A percentile compares a stretch with the other conserved stretches of the same genome.
Conservation (phyloP, 2,888 invertebrate genomes). For the Chloroclysta siterata region DNA sequence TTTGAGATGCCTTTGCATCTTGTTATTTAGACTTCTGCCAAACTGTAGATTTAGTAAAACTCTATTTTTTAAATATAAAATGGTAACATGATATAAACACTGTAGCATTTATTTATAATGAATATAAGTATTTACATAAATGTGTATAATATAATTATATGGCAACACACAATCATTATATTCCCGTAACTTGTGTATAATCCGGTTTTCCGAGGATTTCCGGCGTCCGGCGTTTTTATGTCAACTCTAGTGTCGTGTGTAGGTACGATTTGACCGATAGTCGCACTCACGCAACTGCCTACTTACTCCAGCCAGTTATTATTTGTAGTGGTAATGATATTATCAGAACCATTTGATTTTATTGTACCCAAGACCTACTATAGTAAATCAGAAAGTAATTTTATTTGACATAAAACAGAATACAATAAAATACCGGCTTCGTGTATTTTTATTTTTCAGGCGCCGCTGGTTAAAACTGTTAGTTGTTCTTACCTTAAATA, state of each 20-base stretch:
- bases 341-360: constrained; percentile 16
- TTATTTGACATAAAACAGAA: constrained; percentile 3
- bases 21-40: no score
- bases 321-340: constrained; percentile 10
- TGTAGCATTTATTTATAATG: no score
- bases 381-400: constrained; percentile 8
- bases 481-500: background rate
- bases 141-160: no score
- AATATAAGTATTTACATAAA: no score
- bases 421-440: background rate
- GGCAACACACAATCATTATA: no score
- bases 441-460: background rate
- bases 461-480: background rate
- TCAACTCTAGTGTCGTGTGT: constrained; percentile 26
- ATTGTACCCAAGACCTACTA: background rate
- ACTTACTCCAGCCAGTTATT: constrained; percentile 18
- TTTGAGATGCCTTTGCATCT: no score
- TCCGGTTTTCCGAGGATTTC: background rate
- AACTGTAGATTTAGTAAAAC: no score
- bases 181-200: background rate
- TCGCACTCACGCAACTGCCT: constrained; percentile 26
- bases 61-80: no score
- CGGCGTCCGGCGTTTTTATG: constrained; percentile 12
- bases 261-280: constrained; percentile 26
- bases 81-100: no score